Base-by-base conservation (phyloP, 2,113 vertebrate genomes). In the Phalacrocorax aristotelis region DNA sequence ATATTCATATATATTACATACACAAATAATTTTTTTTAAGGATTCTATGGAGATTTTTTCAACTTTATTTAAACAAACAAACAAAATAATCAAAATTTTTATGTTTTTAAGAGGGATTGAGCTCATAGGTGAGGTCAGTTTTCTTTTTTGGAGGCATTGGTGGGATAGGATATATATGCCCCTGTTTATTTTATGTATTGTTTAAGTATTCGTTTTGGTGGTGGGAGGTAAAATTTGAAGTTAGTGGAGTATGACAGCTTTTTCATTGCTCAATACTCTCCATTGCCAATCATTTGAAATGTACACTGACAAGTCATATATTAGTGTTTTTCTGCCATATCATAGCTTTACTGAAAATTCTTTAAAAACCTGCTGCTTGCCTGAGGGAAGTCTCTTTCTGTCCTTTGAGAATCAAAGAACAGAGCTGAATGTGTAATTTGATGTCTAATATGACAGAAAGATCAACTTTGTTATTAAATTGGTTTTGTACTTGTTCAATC, bases 391-490 rank as follows among this genome's bases (percentile, higher is more conserved):
- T 89, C 51, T 85, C 32, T 10, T 58, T 36, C 79, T 69, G 66
- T 83, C 88, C 90, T 83, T 66, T 68, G 64, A 77, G 80, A 93
- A 81, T 77, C 74, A 91, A 83, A 90, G 51, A 46, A 57, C 42
- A 27, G 51, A 22, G 29, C 80, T 89, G 83, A 78, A 81, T 80
- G 29, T 54, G 36, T 88, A 58, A 90, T 65, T 71, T 48, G 38
- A 65, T 84, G n/a, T 83, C 19, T 66, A 38, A 15, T 71, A 32
- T 36, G 38, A 82, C 79, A 78, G 87, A 25, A 76, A 85, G 57
- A 96, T 93, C 13, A 27, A 52, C 62, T 91, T 93, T 36, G 57
- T 89, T 93, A 75, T 84, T 89, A 61, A 75, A 9, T 75, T 92
- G 76, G 81, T 94, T 94, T 88, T 90, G 61, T 69, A 58, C 61